phyloP scores from a whole-genome alignment of 2,888 invertebrate genomes.

The Onchidella celtica region DNA sequence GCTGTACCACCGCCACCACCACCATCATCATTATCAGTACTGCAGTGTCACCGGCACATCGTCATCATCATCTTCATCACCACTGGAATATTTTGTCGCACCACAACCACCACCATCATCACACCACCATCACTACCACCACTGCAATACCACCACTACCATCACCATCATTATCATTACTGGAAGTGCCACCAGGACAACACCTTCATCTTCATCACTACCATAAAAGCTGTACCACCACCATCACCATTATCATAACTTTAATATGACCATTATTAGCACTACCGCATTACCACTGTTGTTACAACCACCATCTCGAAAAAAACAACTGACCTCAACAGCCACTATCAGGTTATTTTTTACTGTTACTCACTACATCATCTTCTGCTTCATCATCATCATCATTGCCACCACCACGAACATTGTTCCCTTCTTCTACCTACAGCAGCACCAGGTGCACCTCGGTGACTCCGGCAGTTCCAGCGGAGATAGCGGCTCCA shows the following conservation, averaged over 20 bases:
- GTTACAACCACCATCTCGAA: neutral
- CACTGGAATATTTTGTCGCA: no score
- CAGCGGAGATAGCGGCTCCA: neutral
- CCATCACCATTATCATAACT: neutral
- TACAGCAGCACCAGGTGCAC: neutral
- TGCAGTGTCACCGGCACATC: neutral
- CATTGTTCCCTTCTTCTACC: neutral
- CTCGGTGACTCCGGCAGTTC: neutral
- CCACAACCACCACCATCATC: no score
- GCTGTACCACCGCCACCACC: neutral
- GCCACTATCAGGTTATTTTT: neutral
- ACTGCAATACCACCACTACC: neutral
- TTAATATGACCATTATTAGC: no score
- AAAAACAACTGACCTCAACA: neutral
- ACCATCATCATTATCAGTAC: neutral
- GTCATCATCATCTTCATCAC: constrained; percentile 12
- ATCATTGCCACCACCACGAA: no score
- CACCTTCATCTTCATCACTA: neutral
- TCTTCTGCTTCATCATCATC: neutral
- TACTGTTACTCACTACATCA: no score
- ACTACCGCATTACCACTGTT: neutral
- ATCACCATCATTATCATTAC: neutral
- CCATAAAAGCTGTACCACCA: neutral
- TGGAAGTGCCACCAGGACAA: neutral
- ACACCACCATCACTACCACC: neutral